Evolutionary conservation across 2,888 invertebrate species (phyloP).

Genomic region (Petrolisthes cinctipes): DNA sequence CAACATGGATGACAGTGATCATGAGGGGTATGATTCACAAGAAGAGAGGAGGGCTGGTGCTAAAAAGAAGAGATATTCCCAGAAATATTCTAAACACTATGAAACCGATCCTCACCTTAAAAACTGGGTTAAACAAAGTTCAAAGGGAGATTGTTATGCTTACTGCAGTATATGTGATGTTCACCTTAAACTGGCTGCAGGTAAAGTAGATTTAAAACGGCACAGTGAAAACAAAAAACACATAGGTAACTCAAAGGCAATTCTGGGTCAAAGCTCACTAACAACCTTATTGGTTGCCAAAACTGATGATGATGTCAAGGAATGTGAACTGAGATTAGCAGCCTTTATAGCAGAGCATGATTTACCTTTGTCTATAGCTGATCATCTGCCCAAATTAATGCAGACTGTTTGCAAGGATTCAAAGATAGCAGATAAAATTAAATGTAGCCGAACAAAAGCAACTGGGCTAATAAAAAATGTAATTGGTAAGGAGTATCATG

Average conservation of each 20-base stretch:
- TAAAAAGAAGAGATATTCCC: constrained; percentile 6
- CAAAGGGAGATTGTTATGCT: neutral
- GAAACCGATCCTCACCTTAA: constrained; percentile 8
- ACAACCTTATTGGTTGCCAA: constrained; percentile 5
- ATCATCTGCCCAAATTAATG: constrained; percentile 20
- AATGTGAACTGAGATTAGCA: constrained; percentile 17
- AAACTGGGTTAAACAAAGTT: neutral
- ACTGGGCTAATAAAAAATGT: constrained; percentile 6
- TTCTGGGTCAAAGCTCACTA: constrained; percentile 12
- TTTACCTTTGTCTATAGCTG: constrained; percentile 14
- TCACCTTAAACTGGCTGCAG: neutral
- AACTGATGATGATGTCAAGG: constrained; percentile 10
- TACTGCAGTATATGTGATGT: neutral
- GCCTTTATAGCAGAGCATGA: constrained; percentile 23
- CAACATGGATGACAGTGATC: neutral
- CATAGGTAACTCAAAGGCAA: constrained; percentile 1
- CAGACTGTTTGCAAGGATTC: constrained; percentile 29
- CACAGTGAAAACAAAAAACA: constrained; percentile 22
- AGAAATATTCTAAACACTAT: constrained; percentile 2
- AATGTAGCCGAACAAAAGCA: constrained; percentile 19
- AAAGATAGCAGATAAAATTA: constrained; percentile 19
- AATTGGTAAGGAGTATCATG: constrained; percentile 11
- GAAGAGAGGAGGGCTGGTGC: constrained; percentile 1
- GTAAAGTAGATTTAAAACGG: neutral
- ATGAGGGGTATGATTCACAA: constrained; percentile 6